Evolutionary conservation across 2,888 invertebrate species (phyloP), one percentile per base, ranked within the genome.

Genomic region (Eilema griseolum): DNA sequence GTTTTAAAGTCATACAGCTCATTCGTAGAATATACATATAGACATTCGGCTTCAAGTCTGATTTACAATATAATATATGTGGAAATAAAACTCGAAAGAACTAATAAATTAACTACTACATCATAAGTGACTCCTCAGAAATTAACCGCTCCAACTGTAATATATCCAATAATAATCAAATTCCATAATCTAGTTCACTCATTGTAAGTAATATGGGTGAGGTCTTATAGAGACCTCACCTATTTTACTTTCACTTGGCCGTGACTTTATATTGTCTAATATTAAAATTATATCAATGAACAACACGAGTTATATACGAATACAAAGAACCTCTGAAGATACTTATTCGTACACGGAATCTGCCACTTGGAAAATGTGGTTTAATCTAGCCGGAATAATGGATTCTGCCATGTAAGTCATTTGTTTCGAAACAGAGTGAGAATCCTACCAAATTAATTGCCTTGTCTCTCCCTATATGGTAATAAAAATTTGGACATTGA

Each of bases 331-430:
- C 52, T 64, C 64, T 60, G 64, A 65, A 68, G 66, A 61, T 41
- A 20, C 59, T 65, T 61, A 73, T 75, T 75, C 70, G 71, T 69
- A 37, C n/a, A 69, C 41, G 56, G n/a, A 78, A 69, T 71, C 64
- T 65, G 28, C 59, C 59, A 69, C 69, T 72, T 59, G 69, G 68
- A 57, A 72, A 70, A 74, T 67, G 33, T 52, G 67, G 60, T 69
- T 67, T 76, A 79, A 75, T 83, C 66, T 61, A 66, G n/a, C 20
- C 62, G 46, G 60, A 69, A 71, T 82, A 79, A 82, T 76, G 73
- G 64, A 69, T 60, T 61, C 62, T 74, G 62, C 83, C 83, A 76
- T 82, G 72, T 76, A 76, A 71, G 83, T 74, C 46, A 57, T 74
- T 75, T 75, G 66, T 79, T 83, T 60, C 66, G 76, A 66, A 78